phyloP scores from a whole-genome alignment of 1,140 invertebrate genomes.

The Halictus rubicundus region DNA sequence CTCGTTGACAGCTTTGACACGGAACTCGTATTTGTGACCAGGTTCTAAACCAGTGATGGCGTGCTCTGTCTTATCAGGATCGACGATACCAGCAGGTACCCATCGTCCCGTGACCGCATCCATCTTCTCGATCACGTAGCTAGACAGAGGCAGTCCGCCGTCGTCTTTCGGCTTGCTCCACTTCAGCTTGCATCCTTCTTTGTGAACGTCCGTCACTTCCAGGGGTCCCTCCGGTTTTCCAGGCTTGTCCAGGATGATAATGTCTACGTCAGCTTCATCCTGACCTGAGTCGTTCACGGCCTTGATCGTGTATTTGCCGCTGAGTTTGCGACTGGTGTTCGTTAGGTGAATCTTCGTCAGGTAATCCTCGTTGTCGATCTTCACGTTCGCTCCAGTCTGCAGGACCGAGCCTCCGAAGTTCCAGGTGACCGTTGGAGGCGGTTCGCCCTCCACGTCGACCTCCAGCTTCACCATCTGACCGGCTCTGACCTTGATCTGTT shows the following conservation, averaged over 20 bases:
- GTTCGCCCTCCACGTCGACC: constrained; percentile 97
- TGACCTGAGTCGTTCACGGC: constrained; percentile 96
- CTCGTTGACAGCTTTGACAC: constrained; percentile 96
- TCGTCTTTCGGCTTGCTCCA: constrained; percentile 98
- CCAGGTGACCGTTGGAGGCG: constrained; percentile 96
- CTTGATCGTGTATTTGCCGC: constrained; percentile 94
- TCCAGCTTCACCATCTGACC: constrained; percentile 95
- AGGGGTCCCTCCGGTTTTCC: constrained; percentile 96
- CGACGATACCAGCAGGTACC: constrained; percentile 92
- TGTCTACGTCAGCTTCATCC: constrained; percentile 96
- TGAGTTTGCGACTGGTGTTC: constrained; percentile 90
- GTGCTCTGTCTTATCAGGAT: constrained; percentile 92
- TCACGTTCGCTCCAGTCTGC: constrained; percentile 83
- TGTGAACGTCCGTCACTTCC: constrained; percentile 95
- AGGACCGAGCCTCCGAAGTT: constrained; percentile 87
- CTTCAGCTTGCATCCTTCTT: constrained; percentile 95
- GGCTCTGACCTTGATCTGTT: constrained; percentile 93
- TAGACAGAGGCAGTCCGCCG: constrained; percentile 94
- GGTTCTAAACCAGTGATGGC: constrained; percentile 94
- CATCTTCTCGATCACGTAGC: constrained; percentile 96
- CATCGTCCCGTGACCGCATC: constrained; percentile 92
- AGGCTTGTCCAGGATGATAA: constrained; percentile 96
- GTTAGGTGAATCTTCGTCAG: constrained; percentile 92
- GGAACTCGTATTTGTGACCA: constrained; percentile 96
- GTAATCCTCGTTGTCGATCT: constrained; percentile 96